Conservation (phyloP, 2,113 vertebrate genomes). For the Mormyrus iriodes region DNA sequence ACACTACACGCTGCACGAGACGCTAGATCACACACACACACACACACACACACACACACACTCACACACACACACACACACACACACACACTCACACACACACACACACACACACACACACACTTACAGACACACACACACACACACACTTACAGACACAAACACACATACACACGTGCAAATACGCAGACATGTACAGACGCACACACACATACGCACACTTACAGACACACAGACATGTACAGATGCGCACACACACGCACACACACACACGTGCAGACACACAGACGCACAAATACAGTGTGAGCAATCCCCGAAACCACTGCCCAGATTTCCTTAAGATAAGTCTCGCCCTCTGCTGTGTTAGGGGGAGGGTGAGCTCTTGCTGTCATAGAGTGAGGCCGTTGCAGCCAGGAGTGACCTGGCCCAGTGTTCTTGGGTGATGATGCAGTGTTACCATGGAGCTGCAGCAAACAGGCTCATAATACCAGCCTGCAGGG, state of each 20-base stretch:
- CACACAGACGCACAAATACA: neutral
- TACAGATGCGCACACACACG: neutral
- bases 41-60: neutral
- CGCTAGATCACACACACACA: neutral
- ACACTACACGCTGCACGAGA: no score
- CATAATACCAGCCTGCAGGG: neutral
- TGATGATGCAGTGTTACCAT: neutral
- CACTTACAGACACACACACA: no score
- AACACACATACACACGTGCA: neutral
- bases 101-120: neutral
- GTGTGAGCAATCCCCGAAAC: neutral
- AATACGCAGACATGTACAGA: no score
- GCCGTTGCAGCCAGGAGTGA: neutral
- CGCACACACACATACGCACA: neutral
- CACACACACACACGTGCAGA: constrained; percentile 15
- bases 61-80: neutral
- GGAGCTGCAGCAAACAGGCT: neutral
- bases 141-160: neutral
- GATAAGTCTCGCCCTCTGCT: neutral
- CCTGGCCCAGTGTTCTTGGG: neutral
- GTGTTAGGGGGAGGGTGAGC: neutral
- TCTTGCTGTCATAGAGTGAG: neutral
- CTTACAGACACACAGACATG: neutral
- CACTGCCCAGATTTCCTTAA: neutral
- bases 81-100: neutral